Evolutionary conservation across 2,797 vertebrate species (phyloP).

Genomic region (Cetoscarus ocellatus): DNA sequence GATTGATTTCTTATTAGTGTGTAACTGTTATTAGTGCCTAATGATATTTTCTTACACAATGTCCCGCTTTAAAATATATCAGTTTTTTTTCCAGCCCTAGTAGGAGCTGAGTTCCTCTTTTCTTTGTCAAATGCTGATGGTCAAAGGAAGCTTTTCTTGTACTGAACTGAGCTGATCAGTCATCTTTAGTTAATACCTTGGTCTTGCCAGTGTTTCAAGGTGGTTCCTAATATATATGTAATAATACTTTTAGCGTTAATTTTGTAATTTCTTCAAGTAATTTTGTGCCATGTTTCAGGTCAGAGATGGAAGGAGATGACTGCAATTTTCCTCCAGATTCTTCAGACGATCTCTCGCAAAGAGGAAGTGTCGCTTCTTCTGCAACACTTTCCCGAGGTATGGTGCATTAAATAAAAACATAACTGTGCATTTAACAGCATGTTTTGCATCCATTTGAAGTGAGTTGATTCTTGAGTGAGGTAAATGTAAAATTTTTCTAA

Average conservation of each 20-base stretch:
- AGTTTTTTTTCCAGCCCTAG: too few relatives aligned
- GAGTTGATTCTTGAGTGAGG: not conserved
- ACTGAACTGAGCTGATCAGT: too few relatives aligned
- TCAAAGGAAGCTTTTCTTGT: too few relatives aligned
- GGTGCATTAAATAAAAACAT: conserved; percentile 12
- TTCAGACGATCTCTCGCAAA: conserved; percentile 86
- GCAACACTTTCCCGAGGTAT: conserved; percentile 86
- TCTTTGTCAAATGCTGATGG: too few relatives aligned
- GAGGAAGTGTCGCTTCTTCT: conserved; percentile 91
- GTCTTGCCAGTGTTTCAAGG: too few relatives aligned
- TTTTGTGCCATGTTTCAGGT: conserved; percentile 51
- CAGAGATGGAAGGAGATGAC: conserved; percentile 89
- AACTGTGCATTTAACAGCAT: not conserved
- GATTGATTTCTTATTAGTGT: too few relatives aligned
- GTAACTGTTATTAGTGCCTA: too few relatives aligned
- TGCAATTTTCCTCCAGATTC: conserved; percentile 79
- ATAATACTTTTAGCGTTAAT: not conserved
- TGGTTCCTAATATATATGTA: too few relatives aligned
- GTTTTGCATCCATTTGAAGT: not conserved
- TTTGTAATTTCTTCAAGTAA: not conserved
- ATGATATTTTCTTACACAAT: too few relatives aligned
- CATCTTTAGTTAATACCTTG: too few relatives aligned
- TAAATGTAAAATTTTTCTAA: not conserved
- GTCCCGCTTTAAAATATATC: too few relatives aligned
- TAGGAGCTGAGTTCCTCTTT: too few relatives aligned